Evolutionary conservation across 2,888 invertebrate genomes (phyloP).

Genomic region (Caenorhabditis panamensis): DNA sequence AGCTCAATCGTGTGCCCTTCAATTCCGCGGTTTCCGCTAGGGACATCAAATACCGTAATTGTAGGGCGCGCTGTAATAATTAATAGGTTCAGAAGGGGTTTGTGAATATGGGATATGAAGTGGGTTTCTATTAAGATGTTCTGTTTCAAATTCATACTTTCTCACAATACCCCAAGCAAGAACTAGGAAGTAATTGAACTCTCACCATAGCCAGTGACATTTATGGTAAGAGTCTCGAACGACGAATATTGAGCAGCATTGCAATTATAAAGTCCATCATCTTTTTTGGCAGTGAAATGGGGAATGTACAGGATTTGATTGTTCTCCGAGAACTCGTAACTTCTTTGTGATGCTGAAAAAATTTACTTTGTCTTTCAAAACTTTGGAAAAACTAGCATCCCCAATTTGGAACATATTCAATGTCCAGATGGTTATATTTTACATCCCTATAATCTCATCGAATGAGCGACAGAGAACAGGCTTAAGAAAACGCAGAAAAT

Average conservation of each 20-base stretch:
- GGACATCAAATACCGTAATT: constrained; percentile 75
- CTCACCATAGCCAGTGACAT: constrained; percentile 74
- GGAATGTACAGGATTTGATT: constrained; percentile 72
- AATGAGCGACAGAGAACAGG: constrained; percentile 21
- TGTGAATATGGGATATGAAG: background rate
- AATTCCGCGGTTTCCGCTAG: constrained; percentile 65
- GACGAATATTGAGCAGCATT: constrained; percentile 74
- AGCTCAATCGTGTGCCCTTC: constrained; percentile 73
- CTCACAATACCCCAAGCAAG: background rate
- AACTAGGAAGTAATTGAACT: background rate
- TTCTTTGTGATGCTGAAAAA: constrained; percentile 69
- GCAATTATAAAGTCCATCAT: constrained; percentile 75
- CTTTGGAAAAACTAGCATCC: constrained; percentile 1
- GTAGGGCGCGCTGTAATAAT: constrained; percentile 68
- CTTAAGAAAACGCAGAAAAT: constrained; percentile 39
- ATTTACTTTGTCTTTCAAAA: background rate
- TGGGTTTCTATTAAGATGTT: background rate
- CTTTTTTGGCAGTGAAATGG: constrained; percentile 68
- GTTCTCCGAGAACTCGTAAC: constrained; percentile 74
- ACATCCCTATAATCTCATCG: background rate
- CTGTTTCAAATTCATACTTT: no score
- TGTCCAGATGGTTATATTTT: constrained; percentile 30
- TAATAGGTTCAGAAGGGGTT: constrained; percentile 10
- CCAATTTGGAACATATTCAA: background rate
- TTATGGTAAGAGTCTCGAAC: constrained; percentile 70